phyloP scores from a whole-genome alignment of 2,888 invertebrate species.

The Druceiella hillmani region DNA sequence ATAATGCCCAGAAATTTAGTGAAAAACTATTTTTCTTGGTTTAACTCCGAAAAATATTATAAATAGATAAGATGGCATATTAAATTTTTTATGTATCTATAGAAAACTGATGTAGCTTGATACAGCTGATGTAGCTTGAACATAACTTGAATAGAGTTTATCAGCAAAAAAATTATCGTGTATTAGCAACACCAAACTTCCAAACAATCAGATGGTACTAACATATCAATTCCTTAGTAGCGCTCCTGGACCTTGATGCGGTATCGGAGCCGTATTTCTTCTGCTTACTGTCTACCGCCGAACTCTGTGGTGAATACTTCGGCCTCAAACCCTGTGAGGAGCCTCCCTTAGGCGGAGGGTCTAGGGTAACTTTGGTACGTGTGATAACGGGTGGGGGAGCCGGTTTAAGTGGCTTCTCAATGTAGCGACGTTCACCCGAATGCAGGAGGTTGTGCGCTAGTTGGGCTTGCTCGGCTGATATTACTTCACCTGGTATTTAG shows the following conservation, averaged over 20 bases:
- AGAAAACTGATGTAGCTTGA: too few species aligned
- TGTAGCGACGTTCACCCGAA: slow-evolving; percentile 85
- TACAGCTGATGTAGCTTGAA: too few species aligned
- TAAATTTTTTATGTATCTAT: too few species aligned
- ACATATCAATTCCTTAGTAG: slow-evolving; percentile 85
- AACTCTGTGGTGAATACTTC: slow-evolving; percentile 44
- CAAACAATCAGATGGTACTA: slow-evolving; percentile 46
- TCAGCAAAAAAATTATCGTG: too few species aligned
- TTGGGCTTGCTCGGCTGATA: slow-evolving; percentile 76
- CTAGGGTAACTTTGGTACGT: slow-evolving; percentile 53
- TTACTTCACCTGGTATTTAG: slow-evolving; percentile 59
- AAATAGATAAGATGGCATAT: too few species aligned
- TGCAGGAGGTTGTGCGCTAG: slow-evolving; percentile 84
- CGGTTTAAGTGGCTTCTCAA: slow-evolving; percentile 77
- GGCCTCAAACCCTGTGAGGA: slow-evolving; percentile 37
- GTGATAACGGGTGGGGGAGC: slow-evolving; percentile 70
- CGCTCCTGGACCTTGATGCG: slow-evolving; percentile 80
- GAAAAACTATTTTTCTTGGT: too few species aligned
- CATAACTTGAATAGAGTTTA: too few species aligned
- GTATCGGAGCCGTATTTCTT: slow-evolving; percentile 61
- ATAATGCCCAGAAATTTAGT: too few species aligned
- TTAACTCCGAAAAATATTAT: too few species aligned
- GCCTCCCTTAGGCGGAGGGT: slow-evolving; percentile 39
- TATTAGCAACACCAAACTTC: too few species aligned
- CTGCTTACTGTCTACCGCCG: slow-evolving; percentile 39